phyloP scores from a whole-genome alignment of 2,888 invertebrate genomes.

The Leuctra nigra region DNA sequence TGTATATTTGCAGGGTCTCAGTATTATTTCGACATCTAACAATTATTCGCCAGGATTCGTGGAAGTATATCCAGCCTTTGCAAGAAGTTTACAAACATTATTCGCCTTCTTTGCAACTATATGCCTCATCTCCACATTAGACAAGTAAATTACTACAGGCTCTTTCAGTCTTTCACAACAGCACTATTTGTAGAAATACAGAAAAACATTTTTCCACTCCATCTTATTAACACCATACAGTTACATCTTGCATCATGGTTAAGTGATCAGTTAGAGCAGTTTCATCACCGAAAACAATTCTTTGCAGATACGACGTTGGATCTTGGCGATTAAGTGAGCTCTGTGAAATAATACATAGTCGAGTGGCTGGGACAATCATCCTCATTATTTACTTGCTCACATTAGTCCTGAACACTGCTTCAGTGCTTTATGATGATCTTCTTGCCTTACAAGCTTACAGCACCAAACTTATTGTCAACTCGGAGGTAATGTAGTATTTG shows the following conservation, averaged over 20 bases:
- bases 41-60: constrained; percentile 18
- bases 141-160: constrained; percentile 19
- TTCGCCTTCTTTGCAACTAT: constrained; percentile 15
- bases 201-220: no score
- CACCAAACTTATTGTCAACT: neutral
- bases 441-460: constrained; percentile 10
- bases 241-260: no score
- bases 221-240: no score
- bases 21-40: no score
- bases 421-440: constrained; percentile 14
- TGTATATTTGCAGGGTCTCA: neutral
- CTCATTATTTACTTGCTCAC: constrained; percentile 13
- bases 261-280: no score
- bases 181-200: no score
- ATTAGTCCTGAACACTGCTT: constrained; percentile 12
- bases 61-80: constrained; percentile 6
- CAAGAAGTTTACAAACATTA: constrained; percentile 15
- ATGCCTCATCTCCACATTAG: constrained; percentile 21
- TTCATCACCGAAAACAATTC: no score
- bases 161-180: no score
- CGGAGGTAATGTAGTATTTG: neutral
- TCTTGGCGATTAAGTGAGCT: neutral
- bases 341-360: neutral
- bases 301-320: constrained; percentile 17
- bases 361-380: neutral